Conservation (phyloP, 2,113 vertebrate genomes). For the Peromyscus leucopus region DNA sequence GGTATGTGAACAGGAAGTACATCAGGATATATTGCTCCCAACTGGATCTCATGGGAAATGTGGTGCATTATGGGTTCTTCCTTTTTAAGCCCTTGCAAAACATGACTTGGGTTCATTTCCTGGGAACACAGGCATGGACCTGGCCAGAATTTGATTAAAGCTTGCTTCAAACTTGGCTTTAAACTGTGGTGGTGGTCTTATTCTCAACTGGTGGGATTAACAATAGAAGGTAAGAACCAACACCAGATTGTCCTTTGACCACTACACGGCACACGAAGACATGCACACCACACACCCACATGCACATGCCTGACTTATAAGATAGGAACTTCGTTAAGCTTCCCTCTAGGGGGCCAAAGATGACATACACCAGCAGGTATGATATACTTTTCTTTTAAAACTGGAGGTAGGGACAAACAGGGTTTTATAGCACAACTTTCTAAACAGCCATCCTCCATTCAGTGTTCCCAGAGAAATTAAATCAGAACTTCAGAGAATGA, state of each 20-base stretch:
- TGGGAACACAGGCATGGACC: too few relatives aligned
- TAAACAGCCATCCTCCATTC: neutral
- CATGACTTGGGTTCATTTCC: too few relatives aligned
- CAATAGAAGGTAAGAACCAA: too few relatives aligned
- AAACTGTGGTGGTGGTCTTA: too few relatives aligned
- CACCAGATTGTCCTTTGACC: neutral
- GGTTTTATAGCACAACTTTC: neutral
- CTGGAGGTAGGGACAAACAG: neutral
- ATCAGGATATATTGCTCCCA: too few relatives aligned
- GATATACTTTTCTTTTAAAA: neutral
- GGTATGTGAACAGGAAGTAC: too few relatives aligned
- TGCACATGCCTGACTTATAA: neutral
- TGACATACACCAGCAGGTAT: neutral
- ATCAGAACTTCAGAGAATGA: neutral
- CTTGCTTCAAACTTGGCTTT: too few relatives aligned
- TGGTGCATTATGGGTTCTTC: too few relatives aligned
- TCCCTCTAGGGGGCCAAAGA: neutral
- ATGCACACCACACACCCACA: neutral
- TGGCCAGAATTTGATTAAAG: too few relatives aligned
- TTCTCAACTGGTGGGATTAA: too few relatives aligned
- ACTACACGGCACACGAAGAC: neutral
- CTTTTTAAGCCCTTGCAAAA: too few relatives aligned
- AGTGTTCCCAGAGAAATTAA: constrained; percentile 14
- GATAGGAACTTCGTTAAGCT: neutral
- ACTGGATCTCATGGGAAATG: too few relatives aligned